Evolutionary conservation across 2,113 vertebrate species (phyloP).

Genomic region (Phrynosoma platyrhinos): DNA sequence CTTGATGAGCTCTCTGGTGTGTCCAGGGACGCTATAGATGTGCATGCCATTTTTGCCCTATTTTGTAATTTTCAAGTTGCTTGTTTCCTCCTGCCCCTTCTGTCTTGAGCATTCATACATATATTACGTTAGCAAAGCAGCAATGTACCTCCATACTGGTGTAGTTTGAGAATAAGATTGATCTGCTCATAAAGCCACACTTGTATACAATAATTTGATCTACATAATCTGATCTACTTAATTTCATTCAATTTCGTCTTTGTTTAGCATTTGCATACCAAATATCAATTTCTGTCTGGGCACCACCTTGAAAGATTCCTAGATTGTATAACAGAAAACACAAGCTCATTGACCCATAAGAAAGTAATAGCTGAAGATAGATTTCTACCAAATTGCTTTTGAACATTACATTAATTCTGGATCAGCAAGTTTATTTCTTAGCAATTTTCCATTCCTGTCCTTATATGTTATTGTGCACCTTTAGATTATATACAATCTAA

Average conservation of each 20-base stretch:
- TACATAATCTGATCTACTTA: constrained; percentile 41
- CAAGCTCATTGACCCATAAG: background rate
- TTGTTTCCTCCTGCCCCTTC: background rate
- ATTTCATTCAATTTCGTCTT: constrained; percentile 26
- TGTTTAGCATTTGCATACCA: constrained; percentile 20
- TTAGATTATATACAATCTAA: too few relatives aligned
- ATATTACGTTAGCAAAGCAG: too few relatives aligned
- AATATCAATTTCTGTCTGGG: constrained; percentile 22
- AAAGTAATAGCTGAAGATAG: constrained; percentile 50
- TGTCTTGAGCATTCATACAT: too few relatives aligned
- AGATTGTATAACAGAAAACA: constrained; percentile 19
- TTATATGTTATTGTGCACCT: constrained; percentile 37
- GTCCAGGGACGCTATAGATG: background rate
- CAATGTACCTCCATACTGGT: background rate
- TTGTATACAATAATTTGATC: constrained; percentile 3
- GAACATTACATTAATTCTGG: constrained; percentile 37
- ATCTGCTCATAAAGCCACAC: background rate
- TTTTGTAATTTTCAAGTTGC: background rate
- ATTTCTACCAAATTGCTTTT: constrained; percentile 44
- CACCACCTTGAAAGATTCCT: constrained; percentile 38
- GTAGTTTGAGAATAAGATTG: background rate
- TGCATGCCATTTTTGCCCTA: background rate
- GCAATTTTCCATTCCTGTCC: constrained; percentile 40
- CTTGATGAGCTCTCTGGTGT: background rate
- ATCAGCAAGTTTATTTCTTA: constrained; percentile 63